Conservation (phyloP, 2,888 invertebrate genomes). For the Lepidonotus clava region DNA sequence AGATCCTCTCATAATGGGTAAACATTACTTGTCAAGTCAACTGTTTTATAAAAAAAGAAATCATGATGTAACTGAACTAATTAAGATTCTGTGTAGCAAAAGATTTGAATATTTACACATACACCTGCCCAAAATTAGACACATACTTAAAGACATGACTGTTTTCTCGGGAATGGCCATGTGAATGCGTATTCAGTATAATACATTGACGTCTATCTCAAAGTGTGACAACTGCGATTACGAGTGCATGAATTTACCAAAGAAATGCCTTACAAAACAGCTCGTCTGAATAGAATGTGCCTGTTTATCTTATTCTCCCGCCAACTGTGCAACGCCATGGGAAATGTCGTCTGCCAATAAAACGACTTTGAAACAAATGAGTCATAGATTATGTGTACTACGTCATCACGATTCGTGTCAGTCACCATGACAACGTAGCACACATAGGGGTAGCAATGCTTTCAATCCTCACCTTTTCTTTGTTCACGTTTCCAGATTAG, state of each 20-base stretch:
- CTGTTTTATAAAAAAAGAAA: too few species aligned
- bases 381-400: not conserved
- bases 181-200: too few species aligned
- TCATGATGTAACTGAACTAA: not conserved
- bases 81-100: not conserved
- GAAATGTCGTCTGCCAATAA: not conserved
- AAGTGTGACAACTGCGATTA: too few species aligned
- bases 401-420: not conserved
- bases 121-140: not conserved
- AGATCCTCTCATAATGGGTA: too few species aligned
- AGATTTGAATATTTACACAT: not conserved
- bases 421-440: not conserved
- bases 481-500: not conserved
- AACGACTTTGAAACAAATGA: not conserved
- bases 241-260: too few species aligned
- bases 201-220: too few species aligned
- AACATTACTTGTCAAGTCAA: too few species aligned
- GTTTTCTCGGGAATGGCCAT: not conserved
- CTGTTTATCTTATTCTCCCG: not conserved
- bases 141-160: not conserved
- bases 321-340: not conserved
- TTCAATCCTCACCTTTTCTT: not conserved
- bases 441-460: constrained; percentile 15
- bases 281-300: too few species aligned
- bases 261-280: too few species aligned